Evolutionary conservation across 2,797 vertebrate genomes (phyloP), one percentile per base, ranked within the genome.

Genomic region (Syngnathus acus): DNA sequence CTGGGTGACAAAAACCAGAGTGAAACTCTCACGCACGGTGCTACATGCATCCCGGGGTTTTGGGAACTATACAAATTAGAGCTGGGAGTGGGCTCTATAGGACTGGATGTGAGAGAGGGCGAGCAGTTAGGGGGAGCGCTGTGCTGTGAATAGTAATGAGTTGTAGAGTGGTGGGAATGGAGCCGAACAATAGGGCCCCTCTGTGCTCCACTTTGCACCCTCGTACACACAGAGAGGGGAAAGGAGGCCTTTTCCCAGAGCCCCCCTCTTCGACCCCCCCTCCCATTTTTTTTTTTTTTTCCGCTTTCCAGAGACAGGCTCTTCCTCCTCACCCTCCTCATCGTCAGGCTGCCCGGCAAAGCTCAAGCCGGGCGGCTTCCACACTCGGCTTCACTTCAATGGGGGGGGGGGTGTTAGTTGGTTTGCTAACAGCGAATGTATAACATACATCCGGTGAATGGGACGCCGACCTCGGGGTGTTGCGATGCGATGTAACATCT

Each of bases 151-250:
- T 89, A 84, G 70, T 92, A 92, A 92, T 93, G 87, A 91, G 89
- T 78, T 70, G 78, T 86, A 81, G 90, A 92, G 90, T 92, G 88
- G 92, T 92, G 92, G 90, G 92, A 92, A 92, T 91, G 86, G 80
- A 89, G 85, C 62, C 64, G 87, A 88, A 92, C 90, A 92, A 92
- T 92, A 89, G 91, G 82, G 90, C 81, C 87, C 88, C 91, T 92
- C 92, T 92, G 90, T 93, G 91, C 87, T 93, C 86, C 88, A 89
- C 87, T 91, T 87, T 84, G 88, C 89, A 89, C 91, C 92, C 91
- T 91, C 91, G 86, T 88, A 88, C 88, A 87, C 86, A 88, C 84
- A 81, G 76, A 88, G 85, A 87, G 87, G 88, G 87, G 39, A 89
- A 86, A 89, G 88, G 87, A 86, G 86, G 84, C 88, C 42, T 91